Evolutionary conservation across 1,140 invertebrate species (phyloP).

Genomic region (Pseudomyrmex dendroicus): DNA sequence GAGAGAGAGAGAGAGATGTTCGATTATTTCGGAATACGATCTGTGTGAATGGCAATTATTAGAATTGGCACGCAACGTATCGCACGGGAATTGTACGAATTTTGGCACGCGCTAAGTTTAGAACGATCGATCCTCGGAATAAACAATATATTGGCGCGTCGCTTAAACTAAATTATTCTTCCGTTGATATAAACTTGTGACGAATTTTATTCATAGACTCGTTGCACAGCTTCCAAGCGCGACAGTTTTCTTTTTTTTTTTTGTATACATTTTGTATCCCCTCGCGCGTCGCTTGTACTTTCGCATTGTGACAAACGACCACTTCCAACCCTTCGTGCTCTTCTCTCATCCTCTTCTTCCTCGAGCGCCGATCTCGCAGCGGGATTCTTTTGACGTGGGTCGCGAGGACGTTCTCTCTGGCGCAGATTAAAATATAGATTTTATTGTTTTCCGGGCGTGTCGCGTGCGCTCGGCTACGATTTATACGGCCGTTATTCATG

Average conservation of each 20-base stretch:
- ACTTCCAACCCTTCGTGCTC: slow-evolving; percentile 48
- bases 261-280: not conserved
- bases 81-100: no score
- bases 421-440: slow-evolving; percentile 83
- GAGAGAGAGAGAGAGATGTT: no score
- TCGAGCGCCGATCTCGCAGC: slow-evolving; percentile 59
- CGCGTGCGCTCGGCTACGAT: slow-evolving; percentile 73
- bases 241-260: not conserved
- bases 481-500: slow-evolving; percentile 80
- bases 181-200: not conserved
- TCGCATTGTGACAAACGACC: slow-evolving; percentile 80
- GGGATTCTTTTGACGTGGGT: slow-evolving; percentile 67
- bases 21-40: not conserved
- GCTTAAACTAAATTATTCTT: not conserved
- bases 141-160: no score
- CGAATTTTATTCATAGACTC: slow-evolving; percentile 37
- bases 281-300: slow-evolving; percentile 50
- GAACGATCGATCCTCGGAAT: not conserved
- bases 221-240: not conserved
- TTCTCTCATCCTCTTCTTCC: slow-evolving; percentile 49
- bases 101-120: not conserved
- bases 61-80: not conserved
- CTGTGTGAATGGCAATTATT: not conserved
- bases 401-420: slow-evolving; percentile 66
- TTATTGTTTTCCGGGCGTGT: slow-evolving; percentile 82